Evolutionary conservation across 2,113 vertebrate genomes (phyloP).

Genomic region (Phainopepla nitens): DNA sequence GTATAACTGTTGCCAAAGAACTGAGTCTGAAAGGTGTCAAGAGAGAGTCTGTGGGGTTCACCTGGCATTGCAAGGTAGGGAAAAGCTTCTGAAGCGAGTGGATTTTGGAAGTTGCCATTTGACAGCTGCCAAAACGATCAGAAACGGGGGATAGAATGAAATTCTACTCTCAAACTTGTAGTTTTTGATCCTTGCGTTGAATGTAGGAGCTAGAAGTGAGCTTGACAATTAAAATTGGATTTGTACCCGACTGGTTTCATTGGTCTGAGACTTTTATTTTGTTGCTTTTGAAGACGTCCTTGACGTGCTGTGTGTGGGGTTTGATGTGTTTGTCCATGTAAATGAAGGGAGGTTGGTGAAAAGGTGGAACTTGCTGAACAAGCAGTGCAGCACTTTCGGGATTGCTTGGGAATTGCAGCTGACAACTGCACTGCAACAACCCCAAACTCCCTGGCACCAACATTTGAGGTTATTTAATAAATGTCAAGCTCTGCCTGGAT

Average conservation of each 20-base stretch:
- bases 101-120: not conserved
- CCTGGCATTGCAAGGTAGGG: not conserved
- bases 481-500: not conserved
- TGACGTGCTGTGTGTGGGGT: not conserved
- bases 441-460: not conserved
- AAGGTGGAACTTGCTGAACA: not conserved
- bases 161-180: not conserved
- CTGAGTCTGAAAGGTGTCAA: not conserved
- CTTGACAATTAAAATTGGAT: slow-evolving; percentile 51
- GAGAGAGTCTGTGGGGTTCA: not conserved
- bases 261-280: slow-evolving; percentile 42
- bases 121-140: slow-evolving; percentile 11
- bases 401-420: not conserved
- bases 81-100: not conserved
- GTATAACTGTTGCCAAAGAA: slow-evolving; percentile 63
- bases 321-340: not conserved
- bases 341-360: not conserved
- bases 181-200: slow-evolving; percentile 17
- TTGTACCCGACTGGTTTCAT: not conserved
- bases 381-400: not conserved
- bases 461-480: not conserved
- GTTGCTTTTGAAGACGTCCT: not conserved
- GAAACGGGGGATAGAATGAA: not conserved
- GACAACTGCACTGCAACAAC: not conserved
- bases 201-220: slow-evolving; percentile 42